phyloP scores from a whole-genome alignment of 2,797 vertebrate species.

The Poeciliopsis paucimaculata region DNA sequence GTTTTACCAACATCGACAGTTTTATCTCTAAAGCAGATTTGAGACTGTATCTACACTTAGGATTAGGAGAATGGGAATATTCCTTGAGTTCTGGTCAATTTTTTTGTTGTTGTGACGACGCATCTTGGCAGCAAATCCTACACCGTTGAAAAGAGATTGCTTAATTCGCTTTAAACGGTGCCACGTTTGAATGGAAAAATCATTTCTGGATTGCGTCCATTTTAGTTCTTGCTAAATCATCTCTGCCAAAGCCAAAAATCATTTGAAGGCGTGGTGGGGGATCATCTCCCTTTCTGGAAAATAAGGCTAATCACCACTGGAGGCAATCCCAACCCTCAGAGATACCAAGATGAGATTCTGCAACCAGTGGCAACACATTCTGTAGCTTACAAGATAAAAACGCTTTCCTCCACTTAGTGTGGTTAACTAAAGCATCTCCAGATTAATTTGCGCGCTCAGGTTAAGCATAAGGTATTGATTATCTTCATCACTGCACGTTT shows the following conservation, averaged over 20 bases:
- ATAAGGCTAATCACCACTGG: background rate
- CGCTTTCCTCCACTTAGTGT: background rate
- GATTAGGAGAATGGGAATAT: background rate
- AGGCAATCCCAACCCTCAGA: background rate
- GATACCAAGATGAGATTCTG: background rate
- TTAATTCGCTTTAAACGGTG: background rate
- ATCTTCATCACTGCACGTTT: background rate
- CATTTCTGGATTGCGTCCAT: background rate
- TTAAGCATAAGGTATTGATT: background rate
- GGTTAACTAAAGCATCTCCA: background rate
- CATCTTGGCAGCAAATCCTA: background rate
- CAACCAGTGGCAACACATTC: background rate
- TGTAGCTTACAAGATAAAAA: background rate
- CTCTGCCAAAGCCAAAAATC: background rate
- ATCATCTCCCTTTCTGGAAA: background rate
- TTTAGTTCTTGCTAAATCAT: background rate
- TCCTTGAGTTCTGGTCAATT: background rate
- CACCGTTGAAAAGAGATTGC: background rate
- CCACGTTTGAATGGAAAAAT: background rate
- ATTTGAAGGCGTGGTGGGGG: background rate
- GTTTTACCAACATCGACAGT: constrained; percentile 2
- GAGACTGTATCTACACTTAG: background rate
- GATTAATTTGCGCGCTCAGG: background rate
- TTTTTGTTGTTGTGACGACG: background rate
- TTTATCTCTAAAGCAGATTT: background rate